These are phyloP conservation scores for Hirtodrosophila histrioides DNA, from an alignment of 2,888 invertebrate genomes.

Conservation along the genomic window DNA sequence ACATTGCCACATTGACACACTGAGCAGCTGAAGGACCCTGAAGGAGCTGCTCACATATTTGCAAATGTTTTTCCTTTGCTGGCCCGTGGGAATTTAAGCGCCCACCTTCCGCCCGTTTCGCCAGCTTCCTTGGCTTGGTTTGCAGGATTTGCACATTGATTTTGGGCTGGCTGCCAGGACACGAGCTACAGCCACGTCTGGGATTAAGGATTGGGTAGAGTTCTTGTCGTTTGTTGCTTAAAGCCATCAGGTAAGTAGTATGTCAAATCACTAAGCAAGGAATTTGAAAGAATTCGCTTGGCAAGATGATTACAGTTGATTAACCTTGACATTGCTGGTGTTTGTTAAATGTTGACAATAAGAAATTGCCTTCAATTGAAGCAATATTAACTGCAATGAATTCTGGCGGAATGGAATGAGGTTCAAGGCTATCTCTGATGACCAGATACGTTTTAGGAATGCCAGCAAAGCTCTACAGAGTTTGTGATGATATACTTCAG, in stretches of 20 bases:
- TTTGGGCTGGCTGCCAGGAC: slow-evolving; percentile 4
- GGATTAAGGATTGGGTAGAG: slow-evolving; percentile 11
- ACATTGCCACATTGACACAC: slow-evolving; percentile 49
- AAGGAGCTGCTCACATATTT: slow-evolving; percentile 34
- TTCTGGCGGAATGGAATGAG: too few species aligned
- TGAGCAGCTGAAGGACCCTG: slow-evolving; percentile 7
- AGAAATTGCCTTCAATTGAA: neutral
- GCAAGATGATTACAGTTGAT: slow-evolving; percentile 21
- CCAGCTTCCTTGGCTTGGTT: neutral
- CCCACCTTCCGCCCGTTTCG: slow-evolving; percentile 7
- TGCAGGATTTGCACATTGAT: slow-evolving; percentile 40
- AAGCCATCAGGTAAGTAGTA: slow-evolving; percentile 5
- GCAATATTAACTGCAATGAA: neutral
- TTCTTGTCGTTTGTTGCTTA: slow-evolving; percentile 9
- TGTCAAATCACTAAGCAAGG: slow-evolving; percentile 6
- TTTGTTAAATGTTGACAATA: neutral
- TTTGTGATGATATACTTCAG: too few species aligned
- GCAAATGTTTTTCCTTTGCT: slow-evolving; percentile 21
- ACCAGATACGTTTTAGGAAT: too few species aligned
- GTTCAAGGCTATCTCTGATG: neutral
- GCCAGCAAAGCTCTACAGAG: too few species aligned
- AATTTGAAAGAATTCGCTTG: slow-evolving; percentile 12
- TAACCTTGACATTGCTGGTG: slow-evolving; percentile 17
- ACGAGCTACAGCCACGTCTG: neutral
- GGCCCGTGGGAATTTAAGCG: slow-evolving; percentile 35